These are phyloP conservation scores for Desmodus rotundus DNA, from an alignment of 2,113 vertebrate species.

Conservation along the genomic window DNA sequence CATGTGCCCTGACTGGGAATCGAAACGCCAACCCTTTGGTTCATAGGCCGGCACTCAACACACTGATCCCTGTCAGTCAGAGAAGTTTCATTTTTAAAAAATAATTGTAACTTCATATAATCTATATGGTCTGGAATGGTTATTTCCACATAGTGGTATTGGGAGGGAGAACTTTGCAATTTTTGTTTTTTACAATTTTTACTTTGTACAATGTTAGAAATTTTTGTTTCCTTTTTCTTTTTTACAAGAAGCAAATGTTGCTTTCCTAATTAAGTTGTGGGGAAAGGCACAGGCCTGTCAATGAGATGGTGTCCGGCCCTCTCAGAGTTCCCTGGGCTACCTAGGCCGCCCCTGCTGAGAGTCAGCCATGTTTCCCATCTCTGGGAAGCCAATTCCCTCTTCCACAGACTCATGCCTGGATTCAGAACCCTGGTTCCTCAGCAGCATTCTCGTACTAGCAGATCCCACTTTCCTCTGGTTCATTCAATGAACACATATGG, in stretches of 20 bases:
- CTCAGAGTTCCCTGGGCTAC: not conserved
- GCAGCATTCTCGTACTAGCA: too few relatives aligned
- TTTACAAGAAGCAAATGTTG: not conserved
- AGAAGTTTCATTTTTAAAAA: not conserved
- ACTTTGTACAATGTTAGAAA: not conserved
- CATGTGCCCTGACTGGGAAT: too few relatives aligned
- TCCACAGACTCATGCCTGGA: not conserved
- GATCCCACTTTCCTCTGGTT: not conserved
- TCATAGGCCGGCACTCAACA: too few relatives aligned
- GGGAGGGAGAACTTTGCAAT: not conserved
- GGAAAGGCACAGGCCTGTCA: not conserved
- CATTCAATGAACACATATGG: not conserved
- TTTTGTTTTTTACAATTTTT: not conserved
- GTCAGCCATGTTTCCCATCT: not conserved
- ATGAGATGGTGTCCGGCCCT: not conserved
- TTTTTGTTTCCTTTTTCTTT: not conserved
- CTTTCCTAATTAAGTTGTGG: not conserved
- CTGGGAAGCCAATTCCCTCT: not conserved
- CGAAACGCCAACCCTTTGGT: too few relatives aligned
- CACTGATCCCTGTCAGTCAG: too few relatives aligned
- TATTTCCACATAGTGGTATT: not conserved
- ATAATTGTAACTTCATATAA: not conserved
- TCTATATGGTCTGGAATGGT: not conserved
- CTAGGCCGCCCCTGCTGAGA: accelerated
- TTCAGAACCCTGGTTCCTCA: not conserved